phyloP scores from a whole-genome alignment of 2,888 invertebrate species.

The Gymnocheta viridis region DNA sequence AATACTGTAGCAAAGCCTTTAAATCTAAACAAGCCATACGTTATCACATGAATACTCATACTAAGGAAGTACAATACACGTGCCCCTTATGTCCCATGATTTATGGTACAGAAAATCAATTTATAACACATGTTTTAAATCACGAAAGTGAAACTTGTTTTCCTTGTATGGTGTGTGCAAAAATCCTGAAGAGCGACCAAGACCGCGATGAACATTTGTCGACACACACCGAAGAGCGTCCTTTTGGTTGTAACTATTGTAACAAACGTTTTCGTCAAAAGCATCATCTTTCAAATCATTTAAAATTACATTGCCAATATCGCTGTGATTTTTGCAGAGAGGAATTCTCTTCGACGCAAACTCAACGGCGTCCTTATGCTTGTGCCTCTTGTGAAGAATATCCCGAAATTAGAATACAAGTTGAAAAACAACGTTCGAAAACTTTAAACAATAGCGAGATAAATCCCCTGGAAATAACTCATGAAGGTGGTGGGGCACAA shows the following conservation, averaged over 20 bases:
- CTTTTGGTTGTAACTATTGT: constrained; percentile 80
- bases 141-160: constrained; percentile 72
- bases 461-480: constrained; percentile 66
- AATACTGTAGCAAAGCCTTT: constrained; percentile 74
- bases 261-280: constrained; percentile 75
- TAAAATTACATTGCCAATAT: constrained; percentile 75
- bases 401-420: constrained; percentile 66
- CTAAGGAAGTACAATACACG: constrained; percentile 73
- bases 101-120: constrained; percentile 76
- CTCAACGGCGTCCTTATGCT: constrained; percentile 74
- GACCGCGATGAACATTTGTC: constrained; percentile 78
- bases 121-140: constrained; percentile 73
- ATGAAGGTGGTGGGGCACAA: constrained; percentile 42
- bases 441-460: constrained; percentile 34
- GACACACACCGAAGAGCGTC: constrained; percentile 84
- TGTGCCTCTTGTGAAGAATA: constrained; percentile 72
- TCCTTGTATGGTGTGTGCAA: constrained; percentile 75
- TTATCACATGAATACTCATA: constrained; percentile 75
- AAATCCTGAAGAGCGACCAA: constrained; percentile 72
- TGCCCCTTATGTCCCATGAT: constrained; percentile 83
- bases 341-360: constrained; percentile 74
- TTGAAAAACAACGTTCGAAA: constrained; percentile 61
- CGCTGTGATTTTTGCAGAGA: constrained; percentile 74
- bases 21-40: constrained; percentile 76
- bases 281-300: constrained; percentile 75